phyloP scores from a whole-genome alignment of 2,113 vertebrate species.

The Elephantulus edwardii region DNA sequence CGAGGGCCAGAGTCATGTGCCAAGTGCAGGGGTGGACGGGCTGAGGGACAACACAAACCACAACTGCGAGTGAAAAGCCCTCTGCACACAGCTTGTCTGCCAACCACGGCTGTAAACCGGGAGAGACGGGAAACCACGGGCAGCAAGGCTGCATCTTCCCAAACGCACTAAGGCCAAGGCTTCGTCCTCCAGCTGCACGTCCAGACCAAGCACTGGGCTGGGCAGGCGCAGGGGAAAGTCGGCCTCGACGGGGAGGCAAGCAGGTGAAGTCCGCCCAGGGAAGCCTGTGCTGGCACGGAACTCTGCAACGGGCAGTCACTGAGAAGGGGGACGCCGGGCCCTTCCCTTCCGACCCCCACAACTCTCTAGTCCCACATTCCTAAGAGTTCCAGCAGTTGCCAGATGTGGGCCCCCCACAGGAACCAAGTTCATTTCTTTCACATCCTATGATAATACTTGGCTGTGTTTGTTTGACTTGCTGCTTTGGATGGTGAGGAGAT shows the following conservation, averaged over 20 bases:
- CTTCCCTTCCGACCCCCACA: background rate
- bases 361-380: conserved; percentile 54
- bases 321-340: background rate
- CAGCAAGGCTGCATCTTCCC: background rate
- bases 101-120: background rate
- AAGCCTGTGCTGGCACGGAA: background rate
- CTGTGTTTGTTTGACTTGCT: conserved; percentile 80
- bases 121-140: background rate
- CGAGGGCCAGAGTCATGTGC: background rate
- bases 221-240: background rate
- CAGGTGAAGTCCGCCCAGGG: background rate
- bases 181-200: background rate
- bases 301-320: background rate
- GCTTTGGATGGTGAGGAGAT: conserved; percentile 64
- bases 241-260: background rate
- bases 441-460: conserved; percentile 73
- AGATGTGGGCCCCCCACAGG: conserved; percentile 68
- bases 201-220: background rate
- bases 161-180: fast-evolving
- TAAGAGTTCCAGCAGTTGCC: conserved; percentile 38
- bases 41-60: fast-evolving
- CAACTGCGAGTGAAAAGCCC: background rate
- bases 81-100: fast-evolving
- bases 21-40: background rate
- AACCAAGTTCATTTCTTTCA: conserved; percentile 75